Percentiles rank a stretch among this genome's conserved stretches.
Evolutionary conservation across 2,797 vertebrate species (phyloP).

Genomic region (Cirrhinus mrigala): DNA sequence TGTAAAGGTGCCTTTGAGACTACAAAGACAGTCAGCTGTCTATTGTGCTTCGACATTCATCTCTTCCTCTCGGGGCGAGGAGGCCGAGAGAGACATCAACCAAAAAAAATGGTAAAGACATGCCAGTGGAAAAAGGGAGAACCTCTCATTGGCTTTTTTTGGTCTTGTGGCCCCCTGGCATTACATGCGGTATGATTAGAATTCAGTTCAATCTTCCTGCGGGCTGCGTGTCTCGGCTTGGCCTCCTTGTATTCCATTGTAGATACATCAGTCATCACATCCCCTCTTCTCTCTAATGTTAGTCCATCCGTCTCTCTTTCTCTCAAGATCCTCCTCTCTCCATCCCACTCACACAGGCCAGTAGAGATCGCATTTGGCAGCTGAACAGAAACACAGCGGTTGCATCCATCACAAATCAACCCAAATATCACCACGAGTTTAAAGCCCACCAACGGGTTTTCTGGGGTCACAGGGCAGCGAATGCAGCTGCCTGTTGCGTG

Average conservation of each 20-base stretch:
- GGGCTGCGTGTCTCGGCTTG: constrained; percentile 65
- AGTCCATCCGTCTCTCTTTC: constrained; percentile 14
- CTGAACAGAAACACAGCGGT: constrained; percentile 41
- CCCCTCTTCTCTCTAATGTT: constrained; percentile 29
- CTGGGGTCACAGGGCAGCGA: constrained; percentile 7
- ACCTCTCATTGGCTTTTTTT: constrained; percentile 56
- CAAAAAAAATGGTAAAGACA: constrained; percentile 56
- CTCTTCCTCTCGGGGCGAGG: constrained; percentile 55
- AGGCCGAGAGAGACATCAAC: constrained; percentile 50
- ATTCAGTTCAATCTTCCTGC: constrained; percentile 68
- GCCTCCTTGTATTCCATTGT: constrained; percentile 60
- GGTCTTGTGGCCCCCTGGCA: constrained; percentile 64
- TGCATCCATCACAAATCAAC: constrained; percentile 50
- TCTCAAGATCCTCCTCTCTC: constrained; percentile 32
- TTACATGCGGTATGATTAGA: constrained; percentile 70
- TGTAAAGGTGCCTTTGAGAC: constrained; percentile 48
- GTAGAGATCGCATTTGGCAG: constrained; percentile 57
- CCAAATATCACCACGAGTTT: constrained; percentile 41
- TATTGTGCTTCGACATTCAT: constrained; percentile 61
- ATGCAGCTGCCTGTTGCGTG: constrained; percentile 33
- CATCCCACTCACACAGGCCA: constrained; percentile 53
- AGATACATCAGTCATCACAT: constrained; percentile 29
- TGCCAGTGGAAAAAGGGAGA: constrained; percentile 42
- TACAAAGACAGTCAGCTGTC: constrained; percentile 53
- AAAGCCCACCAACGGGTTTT: constrained; percentile 29